phyloP scores from a whole-genome alignment of 2,113 vertebrate genomes.

The Alligator mississippiensis region DNA sequence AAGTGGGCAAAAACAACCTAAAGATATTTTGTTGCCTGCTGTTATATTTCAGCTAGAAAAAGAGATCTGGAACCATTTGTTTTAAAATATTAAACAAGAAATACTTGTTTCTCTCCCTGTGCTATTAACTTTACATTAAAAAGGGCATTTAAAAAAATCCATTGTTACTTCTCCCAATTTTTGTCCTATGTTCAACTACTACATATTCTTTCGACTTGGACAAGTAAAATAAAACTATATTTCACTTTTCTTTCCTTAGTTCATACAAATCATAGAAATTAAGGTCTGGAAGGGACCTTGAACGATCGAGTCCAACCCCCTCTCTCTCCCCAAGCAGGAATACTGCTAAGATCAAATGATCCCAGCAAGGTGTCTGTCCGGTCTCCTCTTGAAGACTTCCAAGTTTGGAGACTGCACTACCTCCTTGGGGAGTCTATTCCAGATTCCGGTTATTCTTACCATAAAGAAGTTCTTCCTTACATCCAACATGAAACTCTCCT shows the following conservation, averaged over 20 bases:
- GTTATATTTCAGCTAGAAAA: background rate
- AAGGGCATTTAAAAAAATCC: background rate
- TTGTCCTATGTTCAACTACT: background rate
- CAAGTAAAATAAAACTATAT: background rate
- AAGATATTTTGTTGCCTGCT: too few relatives aligned
- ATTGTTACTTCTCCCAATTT: background rate
- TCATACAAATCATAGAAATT: background rate
- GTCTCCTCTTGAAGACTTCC: too few relatives aligned
- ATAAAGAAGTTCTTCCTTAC: too few relatives aligned
- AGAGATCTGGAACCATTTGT: background rate
- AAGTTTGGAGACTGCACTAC: too few relatives aligned
- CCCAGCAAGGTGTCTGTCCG: too few relatives aligned
- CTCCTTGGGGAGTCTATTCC: too few relatives aligned
- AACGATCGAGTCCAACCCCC: too few relatives aligned
- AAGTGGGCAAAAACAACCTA: background rate
- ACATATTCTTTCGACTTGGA: background rate
- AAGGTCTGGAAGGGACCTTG: too few relatives aligned
- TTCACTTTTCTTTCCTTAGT: background rate
- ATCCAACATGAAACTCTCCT: too few relatives aligned
- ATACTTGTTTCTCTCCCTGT: background rate
- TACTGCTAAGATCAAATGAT: too few relatives aligned
- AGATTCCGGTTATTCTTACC: too few relatives aligned
- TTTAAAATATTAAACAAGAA: background rate
- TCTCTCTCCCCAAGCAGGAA: too few relatives aligned
- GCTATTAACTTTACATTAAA: background rate